Conservation (phyloP, 92 coral and sea anemone genomes). For the Plumapathes pennacea region DNA sequence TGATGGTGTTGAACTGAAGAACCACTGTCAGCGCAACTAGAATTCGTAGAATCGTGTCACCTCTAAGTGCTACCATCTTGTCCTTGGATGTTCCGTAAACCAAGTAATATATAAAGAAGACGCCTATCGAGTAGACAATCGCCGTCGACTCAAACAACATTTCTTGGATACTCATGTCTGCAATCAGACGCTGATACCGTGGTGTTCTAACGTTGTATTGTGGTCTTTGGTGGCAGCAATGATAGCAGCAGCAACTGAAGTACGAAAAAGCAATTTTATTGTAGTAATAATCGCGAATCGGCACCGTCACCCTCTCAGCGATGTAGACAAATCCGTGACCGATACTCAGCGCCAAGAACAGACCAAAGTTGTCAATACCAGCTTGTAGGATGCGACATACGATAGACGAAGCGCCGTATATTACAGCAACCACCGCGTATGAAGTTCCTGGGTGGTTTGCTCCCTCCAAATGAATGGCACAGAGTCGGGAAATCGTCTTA, state of each 20-base stretch:
- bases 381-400: conserved; percentile 23
- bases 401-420: conserved; percentile 1
- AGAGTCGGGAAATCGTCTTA: conserved; percentile 8
- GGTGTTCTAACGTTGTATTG: no score
- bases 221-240: no score
- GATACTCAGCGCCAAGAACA: conserved; percentile 10
- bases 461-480: conserved; percentile 1
- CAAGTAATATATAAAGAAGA: conserved; percentile 30
- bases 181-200: conserved; percentile 29
- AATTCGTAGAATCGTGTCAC: conserved; percentile 27
- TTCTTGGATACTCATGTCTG: conserved; percentile 36
- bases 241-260: neutral
- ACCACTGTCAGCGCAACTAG: conserved; percentile 43
- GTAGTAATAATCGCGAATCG: neutral
- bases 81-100: conserved; percentile 19
- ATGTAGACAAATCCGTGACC: conserved; percentile 15
- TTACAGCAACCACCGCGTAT: conserved; percentile 6
- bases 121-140: conserved; percentile 24
- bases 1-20: conserved; percentile 44
- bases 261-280: neutral
- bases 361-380: conserved; percentile 10
- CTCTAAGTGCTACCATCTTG: conserved; percentile 7
- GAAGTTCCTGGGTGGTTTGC: conserved; percentile 23
- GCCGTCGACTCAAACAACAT: conserved; percentile 20
- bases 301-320: neutral